Evolutionary conservation across 1,140 invertebrate genomes (phyloP), one percentile per base, ranked within the genome.

Genomic region (Yoshiicerus persimilis): DNA sequence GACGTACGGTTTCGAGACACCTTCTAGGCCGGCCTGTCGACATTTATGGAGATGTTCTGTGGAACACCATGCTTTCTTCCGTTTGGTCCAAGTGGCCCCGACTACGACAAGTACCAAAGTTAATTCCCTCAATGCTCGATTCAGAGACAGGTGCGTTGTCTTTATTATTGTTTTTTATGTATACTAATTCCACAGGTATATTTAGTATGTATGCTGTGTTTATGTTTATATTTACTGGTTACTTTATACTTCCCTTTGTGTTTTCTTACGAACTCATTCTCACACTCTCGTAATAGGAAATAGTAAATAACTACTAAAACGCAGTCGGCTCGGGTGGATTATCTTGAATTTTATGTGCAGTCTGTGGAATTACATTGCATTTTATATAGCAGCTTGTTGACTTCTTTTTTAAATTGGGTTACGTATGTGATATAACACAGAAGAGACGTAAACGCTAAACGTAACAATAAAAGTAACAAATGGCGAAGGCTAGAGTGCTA

Each of bases 41-140:
- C 98, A 99, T 93, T 93, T 99, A 84, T 99, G 98, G 98, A 98
- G 98, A 91, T 99, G 98, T 93, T 99, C 98, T 91, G 95, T 99
- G 32, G 99, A 99, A 92, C 98, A 99, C 92, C 98, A 99, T 93
- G 96, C 97, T 4, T 99, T 99, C 94, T 99, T 99, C 94, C 95
- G 98, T 84, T 93, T 99, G 66, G 96, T 97, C 92, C 96, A 94
- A 93, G 95, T 95, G 90, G 95, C 95, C 83, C 96, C 93, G 90
- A 94, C 94, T 3, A 89, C 90, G 88, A 91, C 89, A 41, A 93
- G 95, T 91, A 93, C 95, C 89, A 94, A 96, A 92, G 94, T 96
- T 88, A 96, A 96, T 92, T 94, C 95, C 41, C 92, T 96, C 86
- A 95, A 95, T 89, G 95, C 96, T 87, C 94, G 96, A 92, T 94